These are phyloP conservation scores for Drosophila punjabiensis DNA, from an alignment of 1,140 invertebrate genomes.

Conservation along the genomic window DNA sequence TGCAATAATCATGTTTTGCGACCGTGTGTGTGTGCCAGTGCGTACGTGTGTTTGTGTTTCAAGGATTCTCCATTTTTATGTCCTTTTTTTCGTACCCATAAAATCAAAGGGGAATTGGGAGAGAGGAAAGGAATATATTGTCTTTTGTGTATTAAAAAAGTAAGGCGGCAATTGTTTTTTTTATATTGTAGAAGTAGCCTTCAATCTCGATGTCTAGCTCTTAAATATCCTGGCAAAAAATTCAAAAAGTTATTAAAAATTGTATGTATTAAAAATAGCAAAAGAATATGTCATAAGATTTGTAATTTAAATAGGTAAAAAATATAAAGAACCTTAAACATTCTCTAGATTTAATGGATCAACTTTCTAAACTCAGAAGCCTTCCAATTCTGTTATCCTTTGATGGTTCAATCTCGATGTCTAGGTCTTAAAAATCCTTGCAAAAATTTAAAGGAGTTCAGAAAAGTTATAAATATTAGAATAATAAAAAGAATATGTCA, in stretches of 20 bases:
- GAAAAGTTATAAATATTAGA: no score
- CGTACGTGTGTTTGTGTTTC: slow-evolving; percentile 25
- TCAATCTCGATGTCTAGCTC: not conserved
- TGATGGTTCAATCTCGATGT: no score
- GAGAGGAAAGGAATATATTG: slow-evolving; percentile 8
- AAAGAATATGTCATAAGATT: not conserved
- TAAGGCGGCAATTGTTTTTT: slow-evolving; percentile 12
- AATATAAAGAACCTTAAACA: no score
- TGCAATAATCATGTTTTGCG: slow-evolving; percentile 43
- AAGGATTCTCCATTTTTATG: slow-evolving; percentile 42
- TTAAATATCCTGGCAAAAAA: not conserved
- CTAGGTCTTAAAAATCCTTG: no score
- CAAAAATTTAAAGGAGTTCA: no score
- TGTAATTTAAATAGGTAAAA: not conserved
- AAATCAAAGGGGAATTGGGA: slow-evolving; percentile 8
- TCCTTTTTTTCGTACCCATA: slow-evolving; percentile 17
- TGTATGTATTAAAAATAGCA: not conserved
- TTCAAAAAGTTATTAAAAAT: not conserved
- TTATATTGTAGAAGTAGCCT: not conserved
- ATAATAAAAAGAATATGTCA: not conserved
- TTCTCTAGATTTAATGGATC: not conserved
- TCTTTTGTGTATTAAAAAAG: slow-evolving; percentile 28
- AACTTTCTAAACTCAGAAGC: no score
- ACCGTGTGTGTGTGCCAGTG: not conserved
- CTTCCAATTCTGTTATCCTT: not conserved